Evolutionary conservation across 2,113 vertebrate genomes (phyloP).

Genomic region (Phyllopteryx taeniolatus): DNA sequence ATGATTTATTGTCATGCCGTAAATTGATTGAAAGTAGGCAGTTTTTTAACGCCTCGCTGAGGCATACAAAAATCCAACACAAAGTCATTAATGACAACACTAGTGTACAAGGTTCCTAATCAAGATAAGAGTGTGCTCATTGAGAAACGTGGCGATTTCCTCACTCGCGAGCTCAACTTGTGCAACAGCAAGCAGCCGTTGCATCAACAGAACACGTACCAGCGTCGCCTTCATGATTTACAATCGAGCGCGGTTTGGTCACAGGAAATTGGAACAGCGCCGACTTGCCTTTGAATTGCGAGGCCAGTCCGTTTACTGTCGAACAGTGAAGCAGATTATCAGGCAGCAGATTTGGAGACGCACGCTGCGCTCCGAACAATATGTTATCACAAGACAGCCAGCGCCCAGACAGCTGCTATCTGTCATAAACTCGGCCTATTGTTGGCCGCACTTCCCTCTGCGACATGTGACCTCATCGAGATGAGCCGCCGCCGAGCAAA

Average conservation of each 20-base stretch:
- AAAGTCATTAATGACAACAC: neutral
- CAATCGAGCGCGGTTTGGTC: conserved; percentile 64
- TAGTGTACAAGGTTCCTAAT: neutral
- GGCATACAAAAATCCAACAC: neutral
- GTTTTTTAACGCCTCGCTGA: no score
- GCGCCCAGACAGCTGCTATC: conserved; percentile 71
- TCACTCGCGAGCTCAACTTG: conserved; percentile 51
- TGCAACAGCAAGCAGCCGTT: conserved; percentile 56
- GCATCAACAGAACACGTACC: conserved; percentile 44
- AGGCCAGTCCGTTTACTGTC: conserved; percentile 62
- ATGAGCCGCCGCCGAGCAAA: conserved; percentile 71
- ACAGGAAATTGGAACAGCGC: conserved; percentile 68
- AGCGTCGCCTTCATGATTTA: conserved; percentile 59
- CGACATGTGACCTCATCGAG: conserved; percentile 71
- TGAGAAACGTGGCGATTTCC: conserved; percentile 66
- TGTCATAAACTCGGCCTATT: conserved; percentile 72
- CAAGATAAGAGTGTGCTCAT: conserved; percentile 30
- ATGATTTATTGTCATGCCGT: neutral
- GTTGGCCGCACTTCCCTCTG: conserved; percentile 56
- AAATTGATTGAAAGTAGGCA: no score
- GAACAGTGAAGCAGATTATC: conserved; percentile 71
- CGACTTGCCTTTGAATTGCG: conserved; percentile 64
- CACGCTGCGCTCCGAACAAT: conserved; percentile 58
- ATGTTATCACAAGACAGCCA: conserved; percentile 63
- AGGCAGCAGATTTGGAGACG: conserved; percentile 69